phyloP scores from a whole-genome alignment of 2,797 vertebrate species.

The Pagetopsis macropterus region DNA sequence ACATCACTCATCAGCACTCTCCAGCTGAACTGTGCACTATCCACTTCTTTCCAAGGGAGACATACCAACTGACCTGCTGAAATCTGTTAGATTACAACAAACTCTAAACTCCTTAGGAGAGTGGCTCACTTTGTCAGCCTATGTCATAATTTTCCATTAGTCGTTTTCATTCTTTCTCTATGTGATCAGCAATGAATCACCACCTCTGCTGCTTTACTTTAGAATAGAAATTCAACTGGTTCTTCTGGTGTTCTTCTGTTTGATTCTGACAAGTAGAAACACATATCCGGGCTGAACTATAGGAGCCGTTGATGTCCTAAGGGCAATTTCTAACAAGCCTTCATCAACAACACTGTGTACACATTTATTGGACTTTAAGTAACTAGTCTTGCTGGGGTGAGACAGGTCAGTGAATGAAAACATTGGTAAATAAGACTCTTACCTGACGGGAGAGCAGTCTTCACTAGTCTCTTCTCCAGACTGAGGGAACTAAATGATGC shows the following conservation, averaged over 20 bases:
- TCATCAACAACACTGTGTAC: constrained; percentile 7
- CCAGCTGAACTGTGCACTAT: constrained; percentile 11
- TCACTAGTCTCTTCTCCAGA: constrained; percentile 52
- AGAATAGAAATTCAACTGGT: constrained; percentile 14
- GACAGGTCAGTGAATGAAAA: not conserved
- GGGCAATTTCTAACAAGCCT: constrained; percentile 14
- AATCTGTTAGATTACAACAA: constrained; percentile 23
- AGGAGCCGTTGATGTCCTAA: constrained; percentile 1
- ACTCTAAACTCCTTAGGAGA: constrained; percentile 3
- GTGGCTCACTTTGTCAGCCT: constrained; percentile 52
- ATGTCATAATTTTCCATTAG: constrained; percentile 61
- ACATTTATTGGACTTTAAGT: constrained; percentile 2
- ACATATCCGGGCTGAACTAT: constrained; percentile 29
- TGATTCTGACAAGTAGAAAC: constrained; percentile 43
- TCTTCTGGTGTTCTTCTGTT: constrained; percentile 1
- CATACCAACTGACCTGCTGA: constrained; percentile 31
- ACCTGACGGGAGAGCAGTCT: constrained; percentile 66
- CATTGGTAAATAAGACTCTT: constrained; percentile 31
- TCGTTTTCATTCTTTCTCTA: constrained; percentile 56
- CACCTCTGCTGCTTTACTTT: constrained; percentile 37
- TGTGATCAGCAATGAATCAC: constrained; percentile 73
- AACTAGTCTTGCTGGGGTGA: not conserved
- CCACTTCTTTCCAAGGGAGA: constrained; percentile 2
- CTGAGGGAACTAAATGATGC: constrained; percentile 62
- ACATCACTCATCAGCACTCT: constrained; percentile 59